Evolutionary conservation across 2,797 vertebrate species (phyloP).

Genomic region (Peromyscus melanophrys): DNA sequence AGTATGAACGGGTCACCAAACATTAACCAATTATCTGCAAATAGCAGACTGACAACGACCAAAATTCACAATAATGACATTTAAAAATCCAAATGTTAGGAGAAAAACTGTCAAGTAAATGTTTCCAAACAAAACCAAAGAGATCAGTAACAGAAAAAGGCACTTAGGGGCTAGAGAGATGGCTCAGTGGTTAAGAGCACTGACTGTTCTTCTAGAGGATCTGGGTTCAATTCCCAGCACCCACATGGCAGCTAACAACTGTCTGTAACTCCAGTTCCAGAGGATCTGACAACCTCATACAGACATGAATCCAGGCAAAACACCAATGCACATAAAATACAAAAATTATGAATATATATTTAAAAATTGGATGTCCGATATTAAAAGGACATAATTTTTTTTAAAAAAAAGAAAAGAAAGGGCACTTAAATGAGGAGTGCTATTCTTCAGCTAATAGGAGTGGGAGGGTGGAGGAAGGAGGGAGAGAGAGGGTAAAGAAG

Average conservation of each 20-base stretch:
- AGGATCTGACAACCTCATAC: too few relatives aligned
- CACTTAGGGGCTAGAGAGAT: background rate
- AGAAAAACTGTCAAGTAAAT: background rate
- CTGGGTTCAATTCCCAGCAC: background rate
- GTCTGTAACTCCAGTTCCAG: background rate
- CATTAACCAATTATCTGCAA: constrained; percentile 50
- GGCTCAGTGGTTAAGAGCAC: background rate
- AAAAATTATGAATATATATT: background rate
- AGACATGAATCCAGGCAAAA: background rate
- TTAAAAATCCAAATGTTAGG: background rate
- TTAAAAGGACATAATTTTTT: background rate
- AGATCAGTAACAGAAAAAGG: background rate
- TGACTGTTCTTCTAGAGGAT: background rate
- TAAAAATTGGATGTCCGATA: background rate
- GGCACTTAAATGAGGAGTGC: constrained; percentile 7
- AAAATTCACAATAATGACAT: constrained; percentile 58
- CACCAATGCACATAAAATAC: background rate
- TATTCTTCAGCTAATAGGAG: background rate
- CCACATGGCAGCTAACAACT: background rate
- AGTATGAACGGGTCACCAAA: background rate
- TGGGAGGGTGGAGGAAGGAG: background rate
- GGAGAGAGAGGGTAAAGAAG: background rate
- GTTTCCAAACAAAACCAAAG: constrained; percentile 41
- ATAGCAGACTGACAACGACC: background rate
- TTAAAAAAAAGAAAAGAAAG: background rate